phyloP scores from a whole-genome alignment of 2,888 invertebrate species.

The Hoplodrina blanda region DNA sequence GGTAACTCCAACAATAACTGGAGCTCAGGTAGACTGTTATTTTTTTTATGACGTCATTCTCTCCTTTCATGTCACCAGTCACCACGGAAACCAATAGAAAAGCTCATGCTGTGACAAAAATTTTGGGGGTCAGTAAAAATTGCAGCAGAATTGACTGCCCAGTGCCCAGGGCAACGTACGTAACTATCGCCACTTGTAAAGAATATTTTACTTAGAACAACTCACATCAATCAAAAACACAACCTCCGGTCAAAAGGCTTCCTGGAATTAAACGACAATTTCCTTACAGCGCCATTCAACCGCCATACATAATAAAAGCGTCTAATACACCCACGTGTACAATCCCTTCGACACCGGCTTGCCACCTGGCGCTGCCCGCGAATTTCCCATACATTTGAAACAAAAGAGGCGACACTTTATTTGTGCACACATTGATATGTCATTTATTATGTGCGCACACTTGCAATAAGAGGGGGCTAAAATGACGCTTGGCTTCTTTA shows the following conservation, averaged over 20 bases:
- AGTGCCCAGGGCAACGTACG: not conserved
- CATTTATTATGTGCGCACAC: constrained; percentile 31
- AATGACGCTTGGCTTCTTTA: constrained; percentile 44
- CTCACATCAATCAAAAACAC: constrained; percentile 13
- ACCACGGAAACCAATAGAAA: too few species aligned
- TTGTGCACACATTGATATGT: constrained; percentile 46
- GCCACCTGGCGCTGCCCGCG: constrained; percentile 49
- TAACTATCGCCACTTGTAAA: not conserved
- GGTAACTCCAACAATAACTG: too few species aligned
- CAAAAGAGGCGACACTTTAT: constrained; percentile 58
- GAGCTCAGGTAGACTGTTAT: too few species aligned
- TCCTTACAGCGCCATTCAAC: not conserved
- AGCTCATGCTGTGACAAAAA: too few species aligned
- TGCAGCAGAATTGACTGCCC: not conserved
- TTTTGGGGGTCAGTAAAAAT: not conserved
- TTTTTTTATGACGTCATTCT: too few species aligned
- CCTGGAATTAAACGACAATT: constrained; percentile 29
- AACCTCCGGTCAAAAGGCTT: constrained; percentile 19
- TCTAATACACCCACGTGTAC: constrained; percentile 3
- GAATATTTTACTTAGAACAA: not conserved
- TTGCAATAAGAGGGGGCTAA: constrained; percentile 42
- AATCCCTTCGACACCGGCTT: constrained; percentile 31
- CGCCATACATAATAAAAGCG: constrained; percentile 5
- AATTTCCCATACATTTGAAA: constrained; percentile 63
- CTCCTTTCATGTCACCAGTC: not conserved